These are phyloP conservation scores for Laothoe populi DNA, from an alignment of 2,888 invertebrate genomes.

Conservation along the genomic window DNA sequence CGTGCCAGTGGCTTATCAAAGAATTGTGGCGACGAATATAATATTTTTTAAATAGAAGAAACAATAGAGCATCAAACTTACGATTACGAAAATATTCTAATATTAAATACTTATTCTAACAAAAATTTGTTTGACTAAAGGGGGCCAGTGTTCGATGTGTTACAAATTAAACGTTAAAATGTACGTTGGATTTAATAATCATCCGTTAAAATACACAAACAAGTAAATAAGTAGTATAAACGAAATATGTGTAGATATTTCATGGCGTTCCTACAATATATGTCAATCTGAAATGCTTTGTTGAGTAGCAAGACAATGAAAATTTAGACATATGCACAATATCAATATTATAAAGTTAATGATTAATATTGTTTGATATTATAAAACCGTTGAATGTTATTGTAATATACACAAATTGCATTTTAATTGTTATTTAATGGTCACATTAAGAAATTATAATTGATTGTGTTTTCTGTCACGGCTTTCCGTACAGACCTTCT, in stretches of 20 bases:
- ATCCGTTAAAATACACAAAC: conserved; percentile 56
- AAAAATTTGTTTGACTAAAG: conserved; percentile 74
- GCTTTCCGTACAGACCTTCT: background rate
- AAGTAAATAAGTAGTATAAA: conserved; percentile 52
- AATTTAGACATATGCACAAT: background rate
- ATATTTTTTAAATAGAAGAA: conserved; percentile 27
- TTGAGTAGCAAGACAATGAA: background rate
- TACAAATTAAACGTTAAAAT: conserved; percentile 34
- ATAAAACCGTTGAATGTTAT: background rate
- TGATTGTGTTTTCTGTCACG: background rate
- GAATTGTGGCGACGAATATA: conserved; percentile 26
- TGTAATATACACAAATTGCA: conserved; percentile 6
- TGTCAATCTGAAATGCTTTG: background rate
- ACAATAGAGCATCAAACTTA: conserved; percentile 56
- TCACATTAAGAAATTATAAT: background rate
- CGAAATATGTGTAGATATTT: conserved; percentile 29
- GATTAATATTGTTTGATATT: background rate
- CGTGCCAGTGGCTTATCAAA: conserved; percentile 22
- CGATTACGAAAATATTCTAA: conserved; percentile 57
- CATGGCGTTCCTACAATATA: background rate
- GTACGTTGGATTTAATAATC: conserved; percentile 41
- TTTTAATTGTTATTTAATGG: conserved; percentile 13
- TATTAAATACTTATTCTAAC: conserved; percentile 80
- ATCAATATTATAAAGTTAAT: background rate
- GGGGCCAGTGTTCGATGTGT: conserved; percentile 77